Percentiles rank a stretch among this genome's conserved stretches.
Evolutionary conservation across 2,888 invertebrate genomes (phyloP).

Genomic region (Chouioia cunea): DNA sequence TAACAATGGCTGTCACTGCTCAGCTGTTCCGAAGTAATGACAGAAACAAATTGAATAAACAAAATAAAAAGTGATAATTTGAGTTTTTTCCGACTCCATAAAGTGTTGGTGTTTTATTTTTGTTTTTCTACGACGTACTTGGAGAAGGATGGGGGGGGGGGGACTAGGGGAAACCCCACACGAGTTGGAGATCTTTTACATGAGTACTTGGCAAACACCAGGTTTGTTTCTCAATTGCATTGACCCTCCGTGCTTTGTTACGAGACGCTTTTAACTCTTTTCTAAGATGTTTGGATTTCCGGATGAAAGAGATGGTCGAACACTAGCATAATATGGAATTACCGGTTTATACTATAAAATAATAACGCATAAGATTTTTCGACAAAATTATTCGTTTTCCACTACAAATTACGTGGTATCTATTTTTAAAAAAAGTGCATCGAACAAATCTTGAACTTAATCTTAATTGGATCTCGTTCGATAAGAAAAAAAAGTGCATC

Average conservation of each 20-base stretch:
- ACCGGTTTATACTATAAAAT: not conserved
- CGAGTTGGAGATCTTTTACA: not conserved
- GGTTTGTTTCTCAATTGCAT: not conserved
- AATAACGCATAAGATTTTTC: too few species aligned
- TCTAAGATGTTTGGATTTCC: not conserved
- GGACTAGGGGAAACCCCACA: conserved; percentile 2
- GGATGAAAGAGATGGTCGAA: too few species aligned
- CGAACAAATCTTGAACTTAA: too few species aligned
- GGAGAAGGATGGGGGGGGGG: too few species aligned
- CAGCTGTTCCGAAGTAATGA: not conserved
- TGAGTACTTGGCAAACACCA: conserved; percentile 33
- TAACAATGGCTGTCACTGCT: conserved; percentile 4
- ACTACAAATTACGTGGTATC: too few species aligned
- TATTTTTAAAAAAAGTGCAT: too few species aligned
- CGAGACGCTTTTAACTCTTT: too few species aligned
- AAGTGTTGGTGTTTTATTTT: conserved; percentile 1
- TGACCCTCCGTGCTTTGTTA: not conserved
- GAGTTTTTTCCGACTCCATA: too few species aligned
- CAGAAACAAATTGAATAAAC: not conserved
- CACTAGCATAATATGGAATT: too few species aligned
- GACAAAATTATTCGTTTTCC: too few species aligned
- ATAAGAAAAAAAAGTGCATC: too few species aligned
- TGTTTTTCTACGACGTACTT: not conserved
- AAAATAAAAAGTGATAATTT: conserved; percentile 1
- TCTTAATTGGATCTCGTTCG: too few species aligned